Evolutionary conservation across 2,113 vertebrate species (phyloP).

Genomic region (Gasterosteus nipponicus): DNA sequence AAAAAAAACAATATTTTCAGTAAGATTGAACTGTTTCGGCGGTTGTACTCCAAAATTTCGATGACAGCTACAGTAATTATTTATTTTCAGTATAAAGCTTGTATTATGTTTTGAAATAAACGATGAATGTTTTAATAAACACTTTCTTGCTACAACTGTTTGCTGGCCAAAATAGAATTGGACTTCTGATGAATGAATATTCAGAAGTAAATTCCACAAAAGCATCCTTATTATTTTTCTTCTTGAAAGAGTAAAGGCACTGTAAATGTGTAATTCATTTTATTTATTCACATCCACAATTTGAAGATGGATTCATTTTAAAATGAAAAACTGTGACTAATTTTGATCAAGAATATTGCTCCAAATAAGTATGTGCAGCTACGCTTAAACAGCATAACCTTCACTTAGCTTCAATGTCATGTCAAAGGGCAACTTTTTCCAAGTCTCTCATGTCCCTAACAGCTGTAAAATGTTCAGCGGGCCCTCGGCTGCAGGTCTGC

Average conservation of each 20-base stretch:
- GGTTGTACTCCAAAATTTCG: slow-evolving; percentile 98
- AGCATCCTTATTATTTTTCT: slow-evolving; percentile 15
- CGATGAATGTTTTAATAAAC: slow-evolving; percentile 88
- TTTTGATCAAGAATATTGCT: slow-evolving; percentile 1
- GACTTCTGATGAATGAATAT: slow-evolving; percentile 26
- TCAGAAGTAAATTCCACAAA: not conserved
- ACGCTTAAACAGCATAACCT: slow-evolving; percentile 34
- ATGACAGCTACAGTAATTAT: slow-evolving; percentile 94
- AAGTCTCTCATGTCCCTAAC: slow-evolving; percentile 34
- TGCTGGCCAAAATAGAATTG: slow-evolving; percentile 58
- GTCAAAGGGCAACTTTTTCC: slow-evolving; percentile 33
- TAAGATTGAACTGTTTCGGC: slow-evolving; percentile 96
- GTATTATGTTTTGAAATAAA: slow-evolving; percentile 92
- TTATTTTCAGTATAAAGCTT: slow-evolving; percentile 99
- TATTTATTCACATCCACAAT: not conserved
- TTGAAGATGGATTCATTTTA: not conserved
- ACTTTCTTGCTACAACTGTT: slow-evolving; percentile 84
- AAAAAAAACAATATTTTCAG: slow-evolving; percentile 95
- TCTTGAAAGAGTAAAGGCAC: slow-evolving; percentile 1
- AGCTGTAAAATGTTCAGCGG: slow-evolving; percentile 54
- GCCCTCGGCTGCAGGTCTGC: slow-evolving; percentile 46
- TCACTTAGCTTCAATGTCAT: slow-evolving; percentile 51
- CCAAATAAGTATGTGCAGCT: not conserved
- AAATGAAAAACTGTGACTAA: not conserved
- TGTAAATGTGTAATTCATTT: not conserved